Percentiles rank a stretch among this genome's conserved stretches.
Conservation (phyloP, 2,797 vertebrate species). For the Dromococcyx pavoninus region DNA sequence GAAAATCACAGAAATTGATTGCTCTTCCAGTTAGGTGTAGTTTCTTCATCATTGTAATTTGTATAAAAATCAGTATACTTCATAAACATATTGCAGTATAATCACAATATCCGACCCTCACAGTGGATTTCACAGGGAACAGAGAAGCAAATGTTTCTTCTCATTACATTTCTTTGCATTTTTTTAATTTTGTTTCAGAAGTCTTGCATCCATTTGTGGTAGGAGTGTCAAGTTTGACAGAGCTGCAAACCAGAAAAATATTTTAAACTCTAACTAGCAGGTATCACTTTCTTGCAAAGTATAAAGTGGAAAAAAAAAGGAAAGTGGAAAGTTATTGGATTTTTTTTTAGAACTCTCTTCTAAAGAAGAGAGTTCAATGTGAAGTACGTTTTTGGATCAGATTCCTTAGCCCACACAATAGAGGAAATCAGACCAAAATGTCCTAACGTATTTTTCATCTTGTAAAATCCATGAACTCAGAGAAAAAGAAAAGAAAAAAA, state of each 20-base stretch:
- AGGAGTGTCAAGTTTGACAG: not conserved
- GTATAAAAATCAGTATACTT: not conserved
- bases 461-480: not conserved
- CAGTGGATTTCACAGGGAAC: not conserved
- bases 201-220: rapidly evolving
- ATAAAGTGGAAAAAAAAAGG: not conserved
- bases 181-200: not conserved
- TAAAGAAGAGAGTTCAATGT: too few relatives aligned
- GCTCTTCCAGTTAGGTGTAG: not conserved
- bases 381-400: not conserved
- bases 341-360: not conserved
- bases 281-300: not conserved
- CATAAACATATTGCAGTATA: not conserved
- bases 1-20: not conserved
- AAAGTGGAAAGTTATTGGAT: not conserved
- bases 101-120: not conserved
- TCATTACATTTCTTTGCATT: not conserved
- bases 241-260: not conserved
- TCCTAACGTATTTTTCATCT: not conserved
- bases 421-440: not conserved
- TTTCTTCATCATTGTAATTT: not conserved
- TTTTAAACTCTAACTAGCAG: not conserved
- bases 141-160: not conserved
- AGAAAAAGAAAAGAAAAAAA: not conserved
- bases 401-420: not conserved